A percentile compares a stretch with the other conserved stretches of the same genome.
phyloP scores from a whole-genome alignment of 2,888 invertebrate genomes.

The Lepidonotus clava region DNA sequence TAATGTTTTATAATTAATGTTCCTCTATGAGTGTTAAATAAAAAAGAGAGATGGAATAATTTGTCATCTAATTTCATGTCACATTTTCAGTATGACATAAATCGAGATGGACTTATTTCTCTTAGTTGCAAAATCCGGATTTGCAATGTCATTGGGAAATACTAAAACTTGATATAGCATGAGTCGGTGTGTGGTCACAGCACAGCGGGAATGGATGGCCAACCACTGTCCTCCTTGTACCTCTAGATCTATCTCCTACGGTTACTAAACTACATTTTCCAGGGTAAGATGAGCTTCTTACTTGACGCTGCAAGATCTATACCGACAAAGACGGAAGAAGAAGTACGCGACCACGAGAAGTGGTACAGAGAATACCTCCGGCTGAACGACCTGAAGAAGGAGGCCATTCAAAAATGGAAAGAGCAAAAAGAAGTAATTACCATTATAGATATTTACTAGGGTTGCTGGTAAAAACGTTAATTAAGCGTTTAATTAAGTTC shows the following conservation, averaged over 20 bases:
- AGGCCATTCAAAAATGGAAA: constrained; percentile 78
- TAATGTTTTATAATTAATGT: too few species aligned
- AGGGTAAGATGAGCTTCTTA: constrained; percentile 76
- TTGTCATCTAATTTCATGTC: too few species aligned
- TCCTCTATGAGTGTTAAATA: too few species aligned
- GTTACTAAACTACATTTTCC: constrained; percentile 45
- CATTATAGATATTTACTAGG: background rate
- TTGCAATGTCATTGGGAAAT: too few species aligned
- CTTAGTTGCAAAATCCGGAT: too few species aligned
- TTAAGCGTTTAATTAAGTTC: too few species aligned
- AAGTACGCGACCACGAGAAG: constrained; percentile 76
- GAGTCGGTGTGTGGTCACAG: too few species aligned
- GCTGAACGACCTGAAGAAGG: constrained; percentile 77
- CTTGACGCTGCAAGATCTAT: constrained; percentile 72
- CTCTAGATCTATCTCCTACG: background rate
- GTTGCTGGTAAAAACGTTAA: too few species aligned
- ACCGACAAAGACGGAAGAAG: constrained; percentile 76
- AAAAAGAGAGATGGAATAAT: too few species aligned
- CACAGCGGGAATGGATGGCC: background rate
- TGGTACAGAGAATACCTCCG: constrained; percentile 78
- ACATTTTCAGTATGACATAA: too few species aligned
- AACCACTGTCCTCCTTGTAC: background rate
- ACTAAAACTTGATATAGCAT: too few species aligned
- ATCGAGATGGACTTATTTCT: too few species aligned
- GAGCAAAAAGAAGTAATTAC: constrained; percentile 75